These are phyloP conservation scores for Rissa tridactyla DNA, from an alignment of 2,113 vertebrate genomes.

Conservation along the genomic window DNA sequence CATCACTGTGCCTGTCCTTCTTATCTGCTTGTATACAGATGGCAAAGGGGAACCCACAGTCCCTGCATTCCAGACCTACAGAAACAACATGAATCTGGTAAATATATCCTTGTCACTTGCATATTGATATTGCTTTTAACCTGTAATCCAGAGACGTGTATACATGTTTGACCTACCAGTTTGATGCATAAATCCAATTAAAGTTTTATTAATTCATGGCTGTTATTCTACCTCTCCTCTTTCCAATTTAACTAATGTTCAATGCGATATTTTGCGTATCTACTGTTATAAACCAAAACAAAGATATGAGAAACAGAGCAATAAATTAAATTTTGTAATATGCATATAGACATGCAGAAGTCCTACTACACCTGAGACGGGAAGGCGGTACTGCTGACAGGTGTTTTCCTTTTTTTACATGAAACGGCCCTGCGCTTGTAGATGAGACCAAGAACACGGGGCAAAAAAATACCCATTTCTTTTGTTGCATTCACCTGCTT, in stretches of 20 bases:
- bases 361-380: background rate
- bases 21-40: background rate
- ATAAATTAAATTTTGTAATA: background rate
- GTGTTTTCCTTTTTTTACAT: accelerated
- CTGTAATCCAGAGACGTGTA: background rate
- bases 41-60: background rate
- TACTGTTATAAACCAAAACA: background rate
- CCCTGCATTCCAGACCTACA: background rate
- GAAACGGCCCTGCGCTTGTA: background rate
- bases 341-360: background rate
- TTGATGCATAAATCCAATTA: background rate
- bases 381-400: background rate
- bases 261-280: background rate
- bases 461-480: background rate
- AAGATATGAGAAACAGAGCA: background rate
- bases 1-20: background rate
- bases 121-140: background rate
- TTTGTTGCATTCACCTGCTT: background rate
- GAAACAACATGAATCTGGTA: background rate
- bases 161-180: background rate
- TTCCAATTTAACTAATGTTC: background rate
- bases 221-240: background rate
- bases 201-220: background rate
- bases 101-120: background rate
- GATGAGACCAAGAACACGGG: background rate